Evolutionary conservation across 2,797 vertebrate genomes (phyloP), one percentile per base, ranked within the genome.

Genomic region (Potorous gilbertii): DNA sequence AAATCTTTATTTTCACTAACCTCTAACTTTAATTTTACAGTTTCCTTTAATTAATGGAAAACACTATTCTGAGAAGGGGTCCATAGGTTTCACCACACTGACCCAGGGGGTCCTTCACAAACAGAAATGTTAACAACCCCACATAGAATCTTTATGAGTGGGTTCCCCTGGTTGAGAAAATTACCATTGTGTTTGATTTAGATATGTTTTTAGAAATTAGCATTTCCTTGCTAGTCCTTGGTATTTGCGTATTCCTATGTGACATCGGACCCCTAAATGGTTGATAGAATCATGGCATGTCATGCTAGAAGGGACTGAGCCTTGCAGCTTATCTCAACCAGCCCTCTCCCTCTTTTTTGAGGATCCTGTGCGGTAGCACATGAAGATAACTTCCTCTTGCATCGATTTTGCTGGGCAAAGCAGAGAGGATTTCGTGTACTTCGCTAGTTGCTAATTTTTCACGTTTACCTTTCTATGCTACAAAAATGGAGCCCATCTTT

Each of bases 401-500:
- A 31, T 66, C 11, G 92, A 92, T 92, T 96, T 91, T 91, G 54
- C 90, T 90, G 46, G 90, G 56, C 40, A 81, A 56, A 62, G 31
- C 56, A 90, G 8, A 50, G 0, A 56, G 10, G n/a, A 16, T 95
- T 66, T 21, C 5, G 27, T 96, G 40, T 34, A 31, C 93, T 93
- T 96, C 94, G 55, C 24, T 54, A 50, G 18, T 50, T 93, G 46
- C 93, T 91, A 92, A 29, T 94, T 96, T 94, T 62, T 12, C 93
- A 93, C 40, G 46, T 81, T 81, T 46, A 24, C 74, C 9, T 81
- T 27, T 81, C 40, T 27, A 11, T 0, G 0, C n/a, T 81, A 81
- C 40, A 81, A 46, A 81, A 81, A 46, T 81, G 21, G 74, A 81
- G 40, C 74, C 74, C 21, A 10, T 81, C n/a, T 81, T 81, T 46